A percentile compares a stretch with the other conserved stretches of the same genome.
Evolutionary conservation across 2,113 vertebrate species (phyloP).

Genomic region (Paraplagusia blochii): DNA sequence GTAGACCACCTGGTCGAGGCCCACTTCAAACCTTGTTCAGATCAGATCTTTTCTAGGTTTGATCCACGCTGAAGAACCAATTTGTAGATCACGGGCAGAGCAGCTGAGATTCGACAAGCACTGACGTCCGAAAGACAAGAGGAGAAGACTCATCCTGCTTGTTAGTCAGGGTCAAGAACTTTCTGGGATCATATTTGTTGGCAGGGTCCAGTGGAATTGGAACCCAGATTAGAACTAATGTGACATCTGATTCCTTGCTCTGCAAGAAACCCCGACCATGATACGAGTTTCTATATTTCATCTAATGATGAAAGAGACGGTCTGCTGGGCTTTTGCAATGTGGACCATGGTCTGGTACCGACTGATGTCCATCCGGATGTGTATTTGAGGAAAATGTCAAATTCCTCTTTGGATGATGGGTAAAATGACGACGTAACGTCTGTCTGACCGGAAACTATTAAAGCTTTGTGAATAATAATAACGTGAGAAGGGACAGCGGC

Average conservation of each 20-base stretch:
- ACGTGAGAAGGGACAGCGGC: slow-evolving; percentile 42
- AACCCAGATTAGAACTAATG: slow-evolving; percentile 7
- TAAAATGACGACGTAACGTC: not conserved
- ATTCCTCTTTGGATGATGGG: no score
- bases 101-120: slow-evolving; percentile 5
- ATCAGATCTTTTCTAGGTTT: no score
- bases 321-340: no score
- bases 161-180: slow-evolving; percentile 33
- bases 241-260: slow-evolving; percentile 10
- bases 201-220: not conserved
- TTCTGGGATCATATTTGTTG: slow-evolving; percentile 24
- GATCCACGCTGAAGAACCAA: slow-evolving; percentile 5
- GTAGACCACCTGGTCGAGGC: not conserved
- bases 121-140: no score
- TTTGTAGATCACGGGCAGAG: slow-evolving; percentile 14
- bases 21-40: no score
- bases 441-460: not conserved
- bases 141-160: slow-evolving; percentile 22
- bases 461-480: slow-evolving; percentile 1
- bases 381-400: no score
- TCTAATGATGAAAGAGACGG: no score
- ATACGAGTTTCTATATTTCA: no score
- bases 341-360: no score
- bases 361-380: no score
- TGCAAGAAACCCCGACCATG: slow-evolving; percentile 12